Percentiles rank a stretch among this genome's conserved stretches.
Conservation (phyloP, 2,113 vertebrate species). For the Candoia aspera region DNA sequence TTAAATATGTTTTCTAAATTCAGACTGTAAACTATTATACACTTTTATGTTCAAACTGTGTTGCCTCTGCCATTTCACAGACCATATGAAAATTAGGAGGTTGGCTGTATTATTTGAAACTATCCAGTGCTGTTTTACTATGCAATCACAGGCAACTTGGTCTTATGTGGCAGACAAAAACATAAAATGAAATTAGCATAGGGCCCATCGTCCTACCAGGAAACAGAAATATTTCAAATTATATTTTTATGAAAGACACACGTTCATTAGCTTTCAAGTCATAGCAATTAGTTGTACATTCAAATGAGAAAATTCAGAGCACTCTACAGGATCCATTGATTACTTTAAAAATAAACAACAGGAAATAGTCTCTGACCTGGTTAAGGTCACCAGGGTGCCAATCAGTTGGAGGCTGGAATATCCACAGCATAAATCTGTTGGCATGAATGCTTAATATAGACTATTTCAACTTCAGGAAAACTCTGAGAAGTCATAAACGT, state of each 20-base stretch:
- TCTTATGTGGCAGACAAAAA: not conserved
- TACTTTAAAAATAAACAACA: slow-evolving; percentile 1
- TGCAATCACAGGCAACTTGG: not conserved
- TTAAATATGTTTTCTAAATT: not conserved
- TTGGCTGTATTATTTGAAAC: fast-evolving
- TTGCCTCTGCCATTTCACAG: fast-evolving
- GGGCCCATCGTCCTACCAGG: not conserved
- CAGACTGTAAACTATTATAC: not conserved
- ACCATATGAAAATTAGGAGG: not conserved
- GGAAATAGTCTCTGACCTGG: not conserved
- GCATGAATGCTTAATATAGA: not conserved
- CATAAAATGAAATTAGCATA: not conserved
- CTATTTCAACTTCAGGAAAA: not conserved
- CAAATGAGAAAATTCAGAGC: fast-evolving
- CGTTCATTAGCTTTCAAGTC: not conserved
- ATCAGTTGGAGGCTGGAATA: not conserved
- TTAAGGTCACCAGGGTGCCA: fast-evolving
- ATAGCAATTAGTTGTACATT: not conserved
- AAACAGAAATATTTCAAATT: not conserved
- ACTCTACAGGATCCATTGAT: not conserved
- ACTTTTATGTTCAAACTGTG: not conserved
- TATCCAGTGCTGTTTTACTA: not conserved
- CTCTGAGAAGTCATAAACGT: not conserved
- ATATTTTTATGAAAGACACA: not conserved
- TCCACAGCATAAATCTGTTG: fast-evolving